phyloP scores from a whole-genome alignment of 1,140 invertebrate genomes.

The Drosophila pseudoobscura region DNA sequence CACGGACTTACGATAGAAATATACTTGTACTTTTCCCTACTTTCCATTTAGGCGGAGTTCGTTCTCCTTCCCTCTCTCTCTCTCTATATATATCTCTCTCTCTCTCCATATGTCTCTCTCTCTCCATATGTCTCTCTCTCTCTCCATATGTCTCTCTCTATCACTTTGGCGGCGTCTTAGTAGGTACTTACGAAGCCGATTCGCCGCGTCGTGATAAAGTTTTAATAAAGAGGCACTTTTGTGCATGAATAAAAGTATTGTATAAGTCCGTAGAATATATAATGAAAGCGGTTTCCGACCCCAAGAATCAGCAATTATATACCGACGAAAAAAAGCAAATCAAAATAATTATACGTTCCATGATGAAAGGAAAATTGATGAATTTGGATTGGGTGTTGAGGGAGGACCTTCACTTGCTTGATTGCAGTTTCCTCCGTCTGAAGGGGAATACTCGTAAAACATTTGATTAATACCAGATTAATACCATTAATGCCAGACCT shows the following conservation, averaged over 20 bases:
- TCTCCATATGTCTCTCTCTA: background rate
- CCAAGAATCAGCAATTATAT: too few species aligned
- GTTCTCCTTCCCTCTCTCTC: background rate
- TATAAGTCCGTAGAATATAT: too few species aligned
- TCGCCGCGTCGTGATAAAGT: constrained; percentile 37
- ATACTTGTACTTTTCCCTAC: constrained; percentile 9
- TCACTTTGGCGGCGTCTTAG: constrained; percentile 42
- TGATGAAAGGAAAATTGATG: constrained; percentile 32
- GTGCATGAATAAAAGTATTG: too few species aligned
- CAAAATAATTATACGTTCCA: constrained; percentile 7
- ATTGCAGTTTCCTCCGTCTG: constrained; percentile 32
- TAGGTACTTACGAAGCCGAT: constrained; percentile 49
- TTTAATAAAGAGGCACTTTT: constrained; percentile 28
- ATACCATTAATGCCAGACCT: constrained; percentile 58
- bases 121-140: background rate
- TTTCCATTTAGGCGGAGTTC: background rate
- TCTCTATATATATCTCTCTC: too few species aligned
- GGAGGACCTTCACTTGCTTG: constrained; percentile 1
- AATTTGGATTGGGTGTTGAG: constrained; percentile 7
- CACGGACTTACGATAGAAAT: constrained; percentile 57
- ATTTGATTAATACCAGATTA: constrained; percentile 71
- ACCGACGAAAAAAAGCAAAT: background rate
- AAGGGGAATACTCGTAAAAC: constrained; percentile 22
- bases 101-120: background rate
- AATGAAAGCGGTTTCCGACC: too few species aligned